These are phyloP conservation scores for Arizona elegans DNA, from an alignment of 2,113 vertebrate species.

Conservation along the genomic window DNA sequence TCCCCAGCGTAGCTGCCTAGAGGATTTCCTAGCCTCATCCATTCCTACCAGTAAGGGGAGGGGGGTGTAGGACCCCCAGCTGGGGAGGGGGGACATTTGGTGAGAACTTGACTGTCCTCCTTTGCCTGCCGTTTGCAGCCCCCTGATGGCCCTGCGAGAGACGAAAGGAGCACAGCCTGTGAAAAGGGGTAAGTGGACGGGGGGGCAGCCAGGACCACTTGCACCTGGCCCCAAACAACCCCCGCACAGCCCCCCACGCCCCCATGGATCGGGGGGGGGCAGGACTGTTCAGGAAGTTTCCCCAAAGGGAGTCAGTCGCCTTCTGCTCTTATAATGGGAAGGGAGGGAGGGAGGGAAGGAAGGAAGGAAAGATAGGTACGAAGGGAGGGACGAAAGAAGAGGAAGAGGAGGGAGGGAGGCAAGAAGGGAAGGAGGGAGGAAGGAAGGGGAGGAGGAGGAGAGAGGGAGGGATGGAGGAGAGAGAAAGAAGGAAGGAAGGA, in stretches of 20 bases:
- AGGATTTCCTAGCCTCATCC: background rate
- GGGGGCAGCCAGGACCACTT: background rate
- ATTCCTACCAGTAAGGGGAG: background rate
- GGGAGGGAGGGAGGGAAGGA: no score
- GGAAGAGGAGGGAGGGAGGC: no score
- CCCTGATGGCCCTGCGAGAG: constrained; percentile 27
- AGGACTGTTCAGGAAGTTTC: background rate
- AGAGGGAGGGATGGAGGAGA: accelerated
- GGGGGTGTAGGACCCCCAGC: background rate
- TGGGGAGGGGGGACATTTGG: accelerated
- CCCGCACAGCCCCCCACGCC: no score
- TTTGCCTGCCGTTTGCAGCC: constrained; percentile 20
- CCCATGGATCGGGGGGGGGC: no score
- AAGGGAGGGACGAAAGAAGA: no score
- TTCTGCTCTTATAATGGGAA: background rate
- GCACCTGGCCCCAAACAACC: background rate
- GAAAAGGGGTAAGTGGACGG: background rate
- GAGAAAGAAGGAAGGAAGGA: no score
- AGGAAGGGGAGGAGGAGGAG: no score
- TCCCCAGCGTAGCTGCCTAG: background rate
- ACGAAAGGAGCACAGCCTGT: constrained; percentile 6
- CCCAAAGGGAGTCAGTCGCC: background rate
- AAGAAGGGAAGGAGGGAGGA: no score
- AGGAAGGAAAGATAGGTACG: no score
- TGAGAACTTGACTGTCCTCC: background rate